Evolutionary conservation across 2,797 vertebrate species (phyloP).

Genomic region (Gymnothorax reevesii): DNA sequence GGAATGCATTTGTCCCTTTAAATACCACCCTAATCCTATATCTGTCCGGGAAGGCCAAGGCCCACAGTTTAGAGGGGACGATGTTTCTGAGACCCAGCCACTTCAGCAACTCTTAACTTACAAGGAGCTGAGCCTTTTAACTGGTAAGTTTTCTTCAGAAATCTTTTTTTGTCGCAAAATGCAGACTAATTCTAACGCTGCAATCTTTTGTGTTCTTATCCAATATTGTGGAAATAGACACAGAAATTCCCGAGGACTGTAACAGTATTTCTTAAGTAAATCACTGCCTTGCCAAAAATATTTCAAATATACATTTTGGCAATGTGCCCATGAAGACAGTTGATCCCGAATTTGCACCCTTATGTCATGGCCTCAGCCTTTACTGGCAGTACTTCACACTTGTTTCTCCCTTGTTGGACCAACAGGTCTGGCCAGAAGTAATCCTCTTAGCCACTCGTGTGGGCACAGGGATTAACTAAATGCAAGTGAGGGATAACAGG

Average conservation of each 20-base stretch:
- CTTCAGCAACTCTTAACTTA: neutral
- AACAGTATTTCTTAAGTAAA: neutral
- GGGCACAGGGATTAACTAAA: neutral
- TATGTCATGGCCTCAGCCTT: neutral
- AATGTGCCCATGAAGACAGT: neutral
- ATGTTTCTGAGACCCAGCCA: neutral
- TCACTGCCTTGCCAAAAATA: neutral
- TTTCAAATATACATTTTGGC: neutral
- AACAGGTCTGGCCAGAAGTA: slow-evolving; percentile 18
- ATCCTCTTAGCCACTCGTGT: slow-evolving; percentile 32
- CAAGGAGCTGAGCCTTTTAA: neutral
- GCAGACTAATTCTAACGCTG: neutral
- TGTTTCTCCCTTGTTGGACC: slow-evolving; percentile 10
- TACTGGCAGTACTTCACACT: neutral
- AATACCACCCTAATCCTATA: slow-evolving; percentile 37
- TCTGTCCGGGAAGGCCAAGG: slow-evolving; percentile 28
- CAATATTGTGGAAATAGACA: neutral
- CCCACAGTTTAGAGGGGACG: slow-evolving; percentile 9
- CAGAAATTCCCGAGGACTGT: neutral
- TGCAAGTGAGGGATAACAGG: slow-evolving; percentile 11
- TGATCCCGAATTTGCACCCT: neutral
- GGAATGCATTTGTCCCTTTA: slow-evolving; percentile 34
- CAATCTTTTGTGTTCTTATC: neutral
- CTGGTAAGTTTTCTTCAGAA: neutral
- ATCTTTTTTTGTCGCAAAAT: neutral